Evolutionary conservation across 2,888 invertebrate genomes (phyloP).

Genomic region (Pollenia angustigena): DNA sequence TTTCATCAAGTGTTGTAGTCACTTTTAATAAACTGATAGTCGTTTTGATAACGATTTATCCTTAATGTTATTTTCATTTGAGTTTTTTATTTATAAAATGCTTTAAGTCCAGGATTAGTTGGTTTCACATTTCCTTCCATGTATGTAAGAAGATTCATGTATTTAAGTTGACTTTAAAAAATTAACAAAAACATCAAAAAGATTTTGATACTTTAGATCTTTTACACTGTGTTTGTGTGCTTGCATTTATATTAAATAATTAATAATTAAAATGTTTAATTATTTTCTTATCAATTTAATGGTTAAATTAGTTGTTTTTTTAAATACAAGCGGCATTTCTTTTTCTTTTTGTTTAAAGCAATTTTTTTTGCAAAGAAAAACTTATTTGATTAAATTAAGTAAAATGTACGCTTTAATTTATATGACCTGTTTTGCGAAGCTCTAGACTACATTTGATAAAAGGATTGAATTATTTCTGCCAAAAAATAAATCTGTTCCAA

Average conservation of each 20-base stretch:
- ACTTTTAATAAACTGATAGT: neutral
- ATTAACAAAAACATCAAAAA: conserved; percentile 20
- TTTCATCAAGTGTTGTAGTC: neutral
- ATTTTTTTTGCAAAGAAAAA: too few relatives aligned
- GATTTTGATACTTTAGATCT: neutral
- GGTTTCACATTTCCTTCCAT: neutral
- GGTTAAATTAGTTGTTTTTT: too few relatives aligned
- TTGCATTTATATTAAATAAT: too few relatives aligned
- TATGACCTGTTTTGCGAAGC: too few relatives aligned
- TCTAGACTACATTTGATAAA: too few relatives aligned
- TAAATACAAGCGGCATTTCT: too few relatives aligned
- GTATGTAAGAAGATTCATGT: too few relatives aligned
- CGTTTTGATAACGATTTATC: neutral
- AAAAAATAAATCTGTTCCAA: too few relatives aligned
- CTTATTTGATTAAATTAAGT: too few relatives aligned
- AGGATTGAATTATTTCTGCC: too few relatives aligned
- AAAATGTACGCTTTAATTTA: too few relatives aligned
- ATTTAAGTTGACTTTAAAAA: neutral
- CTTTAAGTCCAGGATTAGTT: neutral
- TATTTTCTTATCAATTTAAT: neutral
- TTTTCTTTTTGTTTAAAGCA: too few relatives aligned
- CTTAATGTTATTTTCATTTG: neutral
- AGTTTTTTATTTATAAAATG: neutral
- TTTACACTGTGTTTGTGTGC: neutral
- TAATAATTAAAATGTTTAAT: neutral